phyloP scores from a whole-genome alignment of 1,140 invertebrate species.

The Maconellicoccus hirsutus region DNA sequence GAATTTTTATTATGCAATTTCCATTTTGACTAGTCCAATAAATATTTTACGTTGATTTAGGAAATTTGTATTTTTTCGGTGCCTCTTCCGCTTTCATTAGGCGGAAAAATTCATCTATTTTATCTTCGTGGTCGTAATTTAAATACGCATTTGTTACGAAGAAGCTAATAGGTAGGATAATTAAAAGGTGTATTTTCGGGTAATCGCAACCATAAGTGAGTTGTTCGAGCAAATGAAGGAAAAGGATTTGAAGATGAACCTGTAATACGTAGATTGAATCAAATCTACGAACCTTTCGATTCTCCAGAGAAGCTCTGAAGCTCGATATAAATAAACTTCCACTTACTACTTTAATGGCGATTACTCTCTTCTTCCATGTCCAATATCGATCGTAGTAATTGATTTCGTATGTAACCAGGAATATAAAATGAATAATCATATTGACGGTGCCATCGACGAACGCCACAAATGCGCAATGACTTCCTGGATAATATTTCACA shows the following conservation, averaged over 20 bases:
- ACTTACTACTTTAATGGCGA: background rate
- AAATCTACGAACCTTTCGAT: background rate
- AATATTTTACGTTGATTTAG: background rate
- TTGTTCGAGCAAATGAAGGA: background rate
- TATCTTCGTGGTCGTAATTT: background rate
- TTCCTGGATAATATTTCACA: background rate
- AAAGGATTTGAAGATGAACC: background rate
- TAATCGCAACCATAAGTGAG: background rate
- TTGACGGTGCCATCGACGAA: background rate
- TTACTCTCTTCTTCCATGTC: background rate
- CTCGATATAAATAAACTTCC: background rate
- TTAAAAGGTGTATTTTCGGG: background rate
- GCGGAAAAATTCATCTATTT: background rate
- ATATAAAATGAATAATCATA: background rate
- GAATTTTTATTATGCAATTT: too few species aligned
- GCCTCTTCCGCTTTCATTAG: background rate
- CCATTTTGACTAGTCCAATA: background rate
- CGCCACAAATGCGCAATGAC: background rate
- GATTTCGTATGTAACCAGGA: background rate
- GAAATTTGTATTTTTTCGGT: background rate
- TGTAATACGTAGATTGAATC: background rate
- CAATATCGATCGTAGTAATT: background rate
- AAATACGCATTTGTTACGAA: background rate
- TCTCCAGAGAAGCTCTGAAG: background rate
- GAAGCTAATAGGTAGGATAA: background rate